phyloP scores from a whole-genome alignment of 2,797 vertebrate species.

The Chrosomus eos region DNA sequence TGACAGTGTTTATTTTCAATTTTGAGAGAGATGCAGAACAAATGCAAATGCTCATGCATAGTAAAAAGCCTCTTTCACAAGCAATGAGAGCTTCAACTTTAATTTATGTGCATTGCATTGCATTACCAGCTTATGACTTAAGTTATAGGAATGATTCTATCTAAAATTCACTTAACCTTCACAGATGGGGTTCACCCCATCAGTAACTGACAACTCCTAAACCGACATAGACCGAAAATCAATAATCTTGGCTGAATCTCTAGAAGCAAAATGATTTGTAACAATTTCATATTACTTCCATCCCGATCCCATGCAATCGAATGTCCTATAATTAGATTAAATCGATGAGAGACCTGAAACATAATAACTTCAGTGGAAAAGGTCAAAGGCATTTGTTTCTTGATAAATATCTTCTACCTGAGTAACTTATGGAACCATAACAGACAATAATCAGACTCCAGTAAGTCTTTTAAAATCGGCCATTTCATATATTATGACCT shows the following conservation, averaged over 20 bases:
- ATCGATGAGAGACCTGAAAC: constrained; percentile 28
- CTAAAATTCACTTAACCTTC: constrained; percentile 26
- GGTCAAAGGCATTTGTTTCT: constrained; percentile 22
- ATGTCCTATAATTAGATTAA: constrained; percentile 32
- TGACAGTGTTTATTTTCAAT: constrained; percentile 10
- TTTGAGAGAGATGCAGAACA: not conserved
- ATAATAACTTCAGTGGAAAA: constrained; percentile 14
- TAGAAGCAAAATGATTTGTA: constrained; percentile 6
- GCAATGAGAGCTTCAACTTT: not conserved
- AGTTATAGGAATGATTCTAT: not conserved
- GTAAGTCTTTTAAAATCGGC: constrained; percentile 15
- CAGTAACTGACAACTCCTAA: not conserved
- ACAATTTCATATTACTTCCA: constrained; percentile 24
- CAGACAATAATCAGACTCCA: not conserved
- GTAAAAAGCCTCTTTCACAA: not conserved
- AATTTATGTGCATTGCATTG: not conserved
- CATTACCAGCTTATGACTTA: not conserved
- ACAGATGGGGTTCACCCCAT: not conserved
- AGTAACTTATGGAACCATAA: constrained; percentile 6
- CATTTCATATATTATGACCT: constrained; percentile 25
- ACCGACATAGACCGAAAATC: not conserved
- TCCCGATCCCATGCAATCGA: not conserved
- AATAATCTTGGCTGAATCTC: not conserved
- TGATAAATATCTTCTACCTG: not conserved
- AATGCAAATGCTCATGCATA: not conserved